Evolutionary conservation across 2,797 vertebrate genomes (phyloP), one percentile per base, ranked within the genome.

Genomic region (Parambassis ranga): DNA sequence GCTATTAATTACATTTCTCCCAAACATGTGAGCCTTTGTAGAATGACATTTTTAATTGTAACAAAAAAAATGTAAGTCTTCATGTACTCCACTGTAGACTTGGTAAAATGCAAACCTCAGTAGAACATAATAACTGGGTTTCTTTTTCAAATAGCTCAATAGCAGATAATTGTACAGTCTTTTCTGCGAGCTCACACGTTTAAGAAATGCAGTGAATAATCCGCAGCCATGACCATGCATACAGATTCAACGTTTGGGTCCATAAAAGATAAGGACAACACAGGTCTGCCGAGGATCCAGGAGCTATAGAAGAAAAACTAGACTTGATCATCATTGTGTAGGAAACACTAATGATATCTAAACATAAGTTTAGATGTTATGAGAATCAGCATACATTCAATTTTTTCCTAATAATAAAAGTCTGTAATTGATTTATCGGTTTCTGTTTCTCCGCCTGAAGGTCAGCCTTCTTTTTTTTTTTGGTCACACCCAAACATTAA

Each of bases 401-500:
- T 10, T 38, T 11, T 37, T 16, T 7, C 20, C n/a, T n/a, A n/a
- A n/a, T 19, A 3, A 32, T 14, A 36, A 19, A 10, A 28, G 11
- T 9, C 31, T 8, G 2, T 49, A 63, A 71, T 57, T 51, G 32
- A 59, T 79, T 44, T 43, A 38, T 63, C 7, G 7, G 7, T 5
- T 27, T 8, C 9, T 28, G 27, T 43, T 43, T 33, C 19, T 19
- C 9, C n/a, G 13, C 24, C 14, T 46, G 28, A 14, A 58, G 73
- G 51, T 64, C 37, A 65, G 23, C 9, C 5, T 33, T 50, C n/a
- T 15, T 31, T 22, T 11, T 42, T 59, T 77, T 32, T 43, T 53
- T 65, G 57, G 49, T 61, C 68, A 11, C 59, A 51, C 28, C 57
- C 65, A 65, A 72, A 83, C 81, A 70, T 71, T 22, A 48, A 44